phyloP scores from a whole-genome alignment of 2,113 vertebrate species.

The Stegostoma tigrinum region DNA sequence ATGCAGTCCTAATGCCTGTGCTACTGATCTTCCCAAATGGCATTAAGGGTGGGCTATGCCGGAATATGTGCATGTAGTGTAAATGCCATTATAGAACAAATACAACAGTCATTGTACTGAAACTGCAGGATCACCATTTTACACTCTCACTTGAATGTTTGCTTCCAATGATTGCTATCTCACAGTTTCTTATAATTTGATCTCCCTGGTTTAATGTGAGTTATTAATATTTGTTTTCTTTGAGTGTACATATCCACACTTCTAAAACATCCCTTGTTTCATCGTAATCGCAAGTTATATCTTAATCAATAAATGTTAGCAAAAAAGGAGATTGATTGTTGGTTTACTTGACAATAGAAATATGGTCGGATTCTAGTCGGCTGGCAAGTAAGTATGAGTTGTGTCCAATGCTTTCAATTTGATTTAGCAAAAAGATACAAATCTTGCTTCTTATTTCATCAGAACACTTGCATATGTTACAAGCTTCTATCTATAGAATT shows the following conservation, averaged over 20 bases:
- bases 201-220: neutral
- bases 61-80: neutral
- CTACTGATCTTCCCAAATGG: neutral
- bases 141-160: neutral
- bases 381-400: neutral
- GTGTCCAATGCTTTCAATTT: neutral
- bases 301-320: neutral
- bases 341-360: neutral
- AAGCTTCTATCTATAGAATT: neutral
- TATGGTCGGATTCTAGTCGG: neutral
- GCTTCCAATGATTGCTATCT: neutral
- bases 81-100: neutral
- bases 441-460: neutral
- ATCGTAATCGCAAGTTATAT: neutral
- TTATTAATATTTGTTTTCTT: neutral
- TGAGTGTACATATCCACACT: neutral
- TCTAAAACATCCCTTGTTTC: neutral
- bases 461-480: neutral
- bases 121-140: neutral
- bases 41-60: no score
- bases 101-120: neutral
- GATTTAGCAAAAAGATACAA: neutral
- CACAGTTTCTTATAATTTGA: neutral
- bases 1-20: neutral
- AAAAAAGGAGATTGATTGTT: neutral